Percentiles rank a stretch among this genome's conserved stretches.
Evolutionary conservation across 92 coral and sea anemone genomes (phyloP).

Genomic region (Palythoa heliodiscus): DNA sequence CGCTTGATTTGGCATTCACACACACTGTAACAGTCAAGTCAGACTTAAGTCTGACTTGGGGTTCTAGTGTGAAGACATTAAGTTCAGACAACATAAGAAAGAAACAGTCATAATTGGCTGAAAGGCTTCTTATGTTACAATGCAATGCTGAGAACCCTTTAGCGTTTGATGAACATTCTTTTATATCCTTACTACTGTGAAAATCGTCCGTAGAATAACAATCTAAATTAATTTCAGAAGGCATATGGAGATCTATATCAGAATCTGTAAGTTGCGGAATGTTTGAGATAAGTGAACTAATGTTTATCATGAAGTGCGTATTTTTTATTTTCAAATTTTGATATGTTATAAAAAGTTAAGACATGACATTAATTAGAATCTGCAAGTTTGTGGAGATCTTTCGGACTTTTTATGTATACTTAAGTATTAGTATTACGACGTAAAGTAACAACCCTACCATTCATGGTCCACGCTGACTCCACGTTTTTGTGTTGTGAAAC

Average conservation of each 20-base stretch:
- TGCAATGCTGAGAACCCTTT: constrained; percentile 31
- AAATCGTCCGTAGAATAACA: constrained; percentile 26
- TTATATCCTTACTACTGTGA: constrained; percentile 7
- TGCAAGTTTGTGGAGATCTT: not conserved
- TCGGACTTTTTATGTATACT: not conserved
- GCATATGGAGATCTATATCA: constrained; percentile 33
- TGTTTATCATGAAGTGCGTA: not conserved
- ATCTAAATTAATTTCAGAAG: constrained; percentile 14
- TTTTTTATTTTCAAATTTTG: no score
- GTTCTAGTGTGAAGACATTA: no score
- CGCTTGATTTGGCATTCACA: no score
- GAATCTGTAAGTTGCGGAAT: constrained; percentile 19
- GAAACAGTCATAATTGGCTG: not conserved
- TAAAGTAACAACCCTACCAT: no score
- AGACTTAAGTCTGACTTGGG: no score
- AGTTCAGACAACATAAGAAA: constrained; percentile 12
- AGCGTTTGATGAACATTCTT: constrained; percentile 21
- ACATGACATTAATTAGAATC: no score
- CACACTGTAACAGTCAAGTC: no score
- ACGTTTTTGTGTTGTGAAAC: not conserved
- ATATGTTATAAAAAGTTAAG: no score
- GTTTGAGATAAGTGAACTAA: constrained; percentile 14
- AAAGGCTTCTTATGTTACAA: constrained; percentile 15
- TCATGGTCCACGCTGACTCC: no score
- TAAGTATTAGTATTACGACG: not conserved